These are phyloP conservation scores for Cryptotermes secundus DNA, from an alignment of 1,140 invertebrate genomes.

Conservation along the genomic window DNA sequence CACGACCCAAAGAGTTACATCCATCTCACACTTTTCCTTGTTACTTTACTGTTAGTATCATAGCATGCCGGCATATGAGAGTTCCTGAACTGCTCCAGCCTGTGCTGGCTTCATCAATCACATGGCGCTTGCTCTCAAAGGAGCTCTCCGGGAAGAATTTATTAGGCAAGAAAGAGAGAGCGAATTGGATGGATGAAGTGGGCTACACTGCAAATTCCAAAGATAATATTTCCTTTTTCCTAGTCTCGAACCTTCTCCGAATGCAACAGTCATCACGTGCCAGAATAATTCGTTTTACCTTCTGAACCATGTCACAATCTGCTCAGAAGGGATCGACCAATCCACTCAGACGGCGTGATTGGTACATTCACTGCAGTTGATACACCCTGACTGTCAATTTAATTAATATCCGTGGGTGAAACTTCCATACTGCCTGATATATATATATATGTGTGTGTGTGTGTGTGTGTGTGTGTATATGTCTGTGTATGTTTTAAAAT, in stretches of 20 bases:
- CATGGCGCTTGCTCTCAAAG: constrained; percentile 9
- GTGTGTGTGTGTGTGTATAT: too few relatives aligned
- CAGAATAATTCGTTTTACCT: neutral
- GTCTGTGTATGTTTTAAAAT: too few relatives aligned
- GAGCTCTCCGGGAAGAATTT: neutral
- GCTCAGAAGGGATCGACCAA: too few relatives aligned
- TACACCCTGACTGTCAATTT: too few relatives aligned
- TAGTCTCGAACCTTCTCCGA: neutral
- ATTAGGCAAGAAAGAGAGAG: constrained; percentile 10
- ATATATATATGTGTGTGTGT: too few relatives aligned
- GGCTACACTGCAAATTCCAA: neutral
- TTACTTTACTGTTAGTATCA: neutral
- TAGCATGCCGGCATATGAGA: neutral
- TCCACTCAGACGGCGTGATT: too few relatives aligned
- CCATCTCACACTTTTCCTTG: neutral
- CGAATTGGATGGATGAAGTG: neutral
- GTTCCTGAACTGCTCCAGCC: neutral
- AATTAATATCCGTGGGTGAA: too few relatives aligned
- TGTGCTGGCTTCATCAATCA: constrained; percentile 6
- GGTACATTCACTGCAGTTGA: too few relatives aligned
- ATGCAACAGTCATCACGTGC: neutral
- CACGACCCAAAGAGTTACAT: too few relatives aligned
- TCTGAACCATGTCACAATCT: too few relatives aligned
- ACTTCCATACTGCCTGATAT: too few relatives aligned
- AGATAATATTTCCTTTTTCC: constrained; percentile 5